Evolutionary conservation across 2,113 vertebrate genomes (phyloP).

Genomic region (Gopherus evgoodei): DNA sequence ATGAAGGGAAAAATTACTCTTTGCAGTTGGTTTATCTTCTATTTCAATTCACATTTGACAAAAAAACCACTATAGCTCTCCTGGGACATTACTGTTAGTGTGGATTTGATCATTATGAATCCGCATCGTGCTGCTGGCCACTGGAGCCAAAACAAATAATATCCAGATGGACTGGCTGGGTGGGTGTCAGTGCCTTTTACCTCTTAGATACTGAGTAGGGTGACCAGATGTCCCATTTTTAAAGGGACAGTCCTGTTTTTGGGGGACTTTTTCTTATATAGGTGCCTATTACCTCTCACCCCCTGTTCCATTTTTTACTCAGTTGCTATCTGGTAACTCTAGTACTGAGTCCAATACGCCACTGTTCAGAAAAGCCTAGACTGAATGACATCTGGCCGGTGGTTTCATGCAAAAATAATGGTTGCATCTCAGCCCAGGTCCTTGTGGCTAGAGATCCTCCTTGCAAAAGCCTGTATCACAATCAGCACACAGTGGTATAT

Average conservation of each 20-base stretch:
- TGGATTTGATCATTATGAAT: constrained; percentile 52
- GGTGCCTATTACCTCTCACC: no score
- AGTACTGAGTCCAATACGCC: background rate
- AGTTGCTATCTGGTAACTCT: no score
- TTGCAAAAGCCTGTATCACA: background rate
- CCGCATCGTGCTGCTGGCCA: constrained; percentile 5
- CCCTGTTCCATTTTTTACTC: no score
- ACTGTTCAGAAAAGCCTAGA: background rate
- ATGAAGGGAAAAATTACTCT: constrained; percentile 33
- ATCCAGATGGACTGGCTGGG: background rate
- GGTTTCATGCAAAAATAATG: background rate
- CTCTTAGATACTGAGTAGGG: background rate
- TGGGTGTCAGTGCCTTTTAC: background rate
- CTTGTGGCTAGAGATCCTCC: fast-evolving
- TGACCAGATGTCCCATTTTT: no score
- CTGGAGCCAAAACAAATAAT: constrained; percentile 39
- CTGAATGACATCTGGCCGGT: background rate
- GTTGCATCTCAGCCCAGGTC: background rate
- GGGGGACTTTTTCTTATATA: no score
- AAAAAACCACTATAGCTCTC: constrained; percentile 42
- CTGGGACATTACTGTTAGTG: constrained; percentile 43
- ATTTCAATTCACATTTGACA: constrained; percentile 17
- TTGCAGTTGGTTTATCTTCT: constrained; percentile 35
- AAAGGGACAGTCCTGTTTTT: no score
- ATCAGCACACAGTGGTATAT: fast-evolving